Evolutionary conservation across 2,888 invertebrate species (phyloP), one percentile per base, ranked within the genome.

Genomic region (Nymphalis c-album): DNA sequence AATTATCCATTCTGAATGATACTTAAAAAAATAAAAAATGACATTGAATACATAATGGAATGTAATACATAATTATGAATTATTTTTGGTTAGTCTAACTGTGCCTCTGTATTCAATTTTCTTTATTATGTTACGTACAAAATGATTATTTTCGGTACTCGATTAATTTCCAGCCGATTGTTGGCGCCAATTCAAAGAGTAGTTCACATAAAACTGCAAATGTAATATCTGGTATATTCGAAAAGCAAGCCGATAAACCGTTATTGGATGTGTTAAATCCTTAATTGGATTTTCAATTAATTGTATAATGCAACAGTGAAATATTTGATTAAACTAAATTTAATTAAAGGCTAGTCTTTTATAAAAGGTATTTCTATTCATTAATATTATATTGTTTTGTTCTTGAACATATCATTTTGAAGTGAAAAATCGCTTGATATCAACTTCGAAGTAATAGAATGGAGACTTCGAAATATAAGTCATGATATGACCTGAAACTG

Each of bases 211-310:
- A 63, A 71, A 67, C 60, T 71, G 64, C n/a, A 45, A 64, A 48
- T 65, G 71, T 67, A 71, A 72, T 70, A 71, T 71, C 69, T 64
- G 68, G 64, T 68, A 68, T 60, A 69, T 70, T 70, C 74, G 74
- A 75, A 77, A 76, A 77, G 77, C 72, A 73, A 74, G 73, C 77
- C 77, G 78, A 78, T 83, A 82, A 83, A 80, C 81, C 80, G 76
- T 82, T 83, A 85, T 84, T 81, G 82, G 79, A 79, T 76, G 80
- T 80, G 83, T 84, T 84, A 81, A 82, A 79, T 76, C 81, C 75
- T 73, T 87, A 84, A 88, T 86, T 87, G 84, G 82, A 86, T 84
- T 86, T 84, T 78, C 84, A 82, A 85, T 88, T 87, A 86, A 87
- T 85, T 85, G 85, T 82, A 83, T 85, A 85, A 80, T 78, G 82